These are phyloP conservation scores for Orbicella faveolata DNA, from an alignment of 64 coral and sea anemone genomes.

Conservation along the genomic window DNA sequence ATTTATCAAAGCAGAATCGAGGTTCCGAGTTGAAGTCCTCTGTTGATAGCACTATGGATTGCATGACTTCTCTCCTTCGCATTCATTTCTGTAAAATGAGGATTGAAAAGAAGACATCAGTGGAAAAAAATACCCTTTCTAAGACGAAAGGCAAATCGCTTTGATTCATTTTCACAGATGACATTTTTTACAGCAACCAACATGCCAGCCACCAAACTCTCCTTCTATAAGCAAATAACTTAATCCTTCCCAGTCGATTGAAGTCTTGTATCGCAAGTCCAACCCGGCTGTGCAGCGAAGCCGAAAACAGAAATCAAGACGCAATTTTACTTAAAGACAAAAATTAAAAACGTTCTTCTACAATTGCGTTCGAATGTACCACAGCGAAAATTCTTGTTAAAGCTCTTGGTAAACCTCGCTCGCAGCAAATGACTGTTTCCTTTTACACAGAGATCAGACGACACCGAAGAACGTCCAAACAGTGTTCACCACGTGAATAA, in stretches of 20 bases:
- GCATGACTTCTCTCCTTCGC: too few species aligned
- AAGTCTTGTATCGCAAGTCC: constrained; percentile 33
- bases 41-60: too few species aligned
- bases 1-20: too few species aligned
- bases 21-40: too few species aligned
- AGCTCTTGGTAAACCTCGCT: too few species aligned
- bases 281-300: background rate
- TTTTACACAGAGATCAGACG: background rate
- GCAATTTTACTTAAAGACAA: background rate
- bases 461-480: background rate
- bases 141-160: too few species aligned
- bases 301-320: background rate
- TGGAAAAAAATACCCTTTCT: too few species aligned
- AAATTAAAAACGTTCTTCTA: background rate
- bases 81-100: too few species aligned
- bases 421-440: too few species aligned
- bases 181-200: too few species aligned
- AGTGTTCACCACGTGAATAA: background rate
- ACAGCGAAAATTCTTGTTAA: background rate
- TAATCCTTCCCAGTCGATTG: background rate
- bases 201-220: background rate
- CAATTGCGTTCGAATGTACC: background rate
- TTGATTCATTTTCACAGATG: too few species aligned
- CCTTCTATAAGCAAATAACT: background rate
- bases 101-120: too few species aligned